Evolutionary conservation across 2,113 vertebrate genomes (phyloP).

Genomic region (Pelobates fuscus): DNA sequence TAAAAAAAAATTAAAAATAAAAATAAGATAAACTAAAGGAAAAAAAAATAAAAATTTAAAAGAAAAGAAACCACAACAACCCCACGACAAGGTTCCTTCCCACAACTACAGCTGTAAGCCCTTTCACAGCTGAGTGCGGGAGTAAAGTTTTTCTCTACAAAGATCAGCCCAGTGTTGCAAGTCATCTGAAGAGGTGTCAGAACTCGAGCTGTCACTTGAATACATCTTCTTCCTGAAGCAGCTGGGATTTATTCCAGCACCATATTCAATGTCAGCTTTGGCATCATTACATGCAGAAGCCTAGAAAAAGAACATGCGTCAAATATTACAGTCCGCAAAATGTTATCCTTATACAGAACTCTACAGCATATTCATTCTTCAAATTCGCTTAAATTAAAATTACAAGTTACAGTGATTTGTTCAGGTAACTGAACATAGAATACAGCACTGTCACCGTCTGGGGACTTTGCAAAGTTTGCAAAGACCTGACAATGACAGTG

Average conservation of each 20-base stretch:
- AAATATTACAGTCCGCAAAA: background rate
- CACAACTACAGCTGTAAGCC: slow-evolving; percentile 63
- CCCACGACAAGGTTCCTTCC: slow-evolving; percentile 66
- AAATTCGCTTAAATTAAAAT: too few species aligned
- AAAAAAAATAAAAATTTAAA: slow-evolving; percentile 80
- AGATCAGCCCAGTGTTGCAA: slow-evolving; percentile 74
- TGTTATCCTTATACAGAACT: too few species aligned
- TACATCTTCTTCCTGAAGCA: slow-evolving; percentile 70
- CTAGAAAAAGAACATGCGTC: slow-evolving; percentile 67
- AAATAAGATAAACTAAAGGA: slow-evolving; percentile 79
- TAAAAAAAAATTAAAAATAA: slow-evolving; percentile 1
- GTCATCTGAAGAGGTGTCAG: slow-evolving; percentile 76
- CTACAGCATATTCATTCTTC: too few species aligned
- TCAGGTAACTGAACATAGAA: too few species aligned
- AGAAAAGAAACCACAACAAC: slow-evolving; percentile 63
- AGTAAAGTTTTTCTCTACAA: slow-evolving; percentile 72
- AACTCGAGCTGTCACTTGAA: slow-evolving; percentile 76
- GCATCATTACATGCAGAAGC: slow-evolving; percentile 92
- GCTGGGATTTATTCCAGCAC: slow-evolving; percentile 63
- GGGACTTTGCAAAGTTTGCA: too few species aligned
- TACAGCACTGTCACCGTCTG: too few species aligned
- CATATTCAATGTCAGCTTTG: slow-evolving; percentile 73
- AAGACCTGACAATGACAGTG: too few species aligned
- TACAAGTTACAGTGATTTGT: too few species aligned
- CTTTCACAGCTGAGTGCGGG: slow-evolving; percentile 76